These are phyloP conservation scores for Eurystomus gularis DNA, from an alignment of 2,113 vertebrate species.

Conservation along the genomic window DNA sequence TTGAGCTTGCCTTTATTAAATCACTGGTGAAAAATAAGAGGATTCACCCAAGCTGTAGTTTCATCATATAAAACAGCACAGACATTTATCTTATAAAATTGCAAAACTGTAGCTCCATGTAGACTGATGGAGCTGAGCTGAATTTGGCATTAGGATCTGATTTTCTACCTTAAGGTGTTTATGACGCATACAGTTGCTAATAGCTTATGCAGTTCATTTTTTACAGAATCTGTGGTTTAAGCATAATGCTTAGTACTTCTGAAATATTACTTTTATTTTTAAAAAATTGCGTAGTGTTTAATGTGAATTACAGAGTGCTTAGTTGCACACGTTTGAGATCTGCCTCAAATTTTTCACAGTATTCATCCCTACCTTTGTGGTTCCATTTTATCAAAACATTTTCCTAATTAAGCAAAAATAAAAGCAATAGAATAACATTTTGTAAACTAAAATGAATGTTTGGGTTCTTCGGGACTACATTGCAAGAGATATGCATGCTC, in stretches of 20 bases:
- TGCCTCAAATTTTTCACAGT: slow-evolving; percentile 15
- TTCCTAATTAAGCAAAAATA: slow-evolving; percentile 60
- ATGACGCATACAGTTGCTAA: slow-evolving; percentile 73
- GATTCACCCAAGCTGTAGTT: slow-evolving; percentile 77
- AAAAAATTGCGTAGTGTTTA: slow-evolving; percentile 67
- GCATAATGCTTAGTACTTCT: slow-evolving; percentile 72
- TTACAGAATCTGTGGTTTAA: slow-evolving; percentile 79
- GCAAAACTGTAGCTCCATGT: slow-evolving; percentile 61
- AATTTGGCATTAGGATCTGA: slow-evolving; percentile 69
- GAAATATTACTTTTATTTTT: slow-evolving; percentile 63
- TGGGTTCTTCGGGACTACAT: neutral
- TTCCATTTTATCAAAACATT: slow-evolving; percentile 45
- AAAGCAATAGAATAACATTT: neutral
- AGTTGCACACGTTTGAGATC: slow-evolving; percentile 36
- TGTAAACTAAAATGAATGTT: neutral
- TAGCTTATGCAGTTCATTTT: slow-evolving; percentile 76
- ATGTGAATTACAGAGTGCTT: slow-evolving; percentile 53
- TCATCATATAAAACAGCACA: slow-evolving; percentile 75
- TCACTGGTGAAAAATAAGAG: slow-evolving; percentile 76
- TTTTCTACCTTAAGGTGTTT: slow-evolving; percentile 79
- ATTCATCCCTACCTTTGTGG: neutral
- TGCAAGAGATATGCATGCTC: neutral
- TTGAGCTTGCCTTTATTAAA: slow-evolving; percentile 80
- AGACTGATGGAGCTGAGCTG: slow-evolving; percentile 75
- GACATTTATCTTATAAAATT: slow-evolving; percentile 78